phyloP scores from a whole-genome alignment of 2,888 invertebrate genomes.

The Cloeon dipterum region DNA sequence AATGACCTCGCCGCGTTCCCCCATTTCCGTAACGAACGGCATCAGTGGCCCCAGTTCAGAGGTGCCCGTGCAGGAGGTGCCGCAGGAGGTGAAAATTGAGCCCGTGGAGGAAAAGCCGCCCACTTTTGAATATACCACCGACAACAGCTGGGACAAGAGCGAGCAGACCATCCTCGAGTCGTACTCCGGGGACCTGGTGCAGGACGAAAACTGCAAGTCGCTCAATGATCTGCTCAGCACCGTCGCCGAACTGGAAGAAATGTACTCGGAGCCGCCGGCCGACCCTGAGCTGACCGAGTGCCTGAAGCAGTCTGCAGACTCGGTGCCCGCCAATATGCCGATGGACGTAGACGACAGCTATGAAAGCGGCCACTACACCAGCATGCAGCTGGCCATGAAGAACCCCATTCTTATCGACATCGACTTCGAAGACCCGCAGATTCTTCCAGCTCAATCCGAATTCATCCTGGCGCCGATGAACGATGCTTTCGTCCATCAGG shows the following conservation, averaged over 20 bases:
- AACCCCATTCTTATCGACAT: constrained; percentile 45
- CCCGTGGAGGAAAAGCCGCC: constrained; percentile 5
- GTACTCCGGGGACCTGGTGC: constrained; percentile 3
- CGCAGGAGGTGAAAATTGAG: not conserved
- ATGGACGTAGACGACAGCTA: constrained; percentile 34
- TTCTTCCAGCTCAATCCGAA: constrained; percentile 16
- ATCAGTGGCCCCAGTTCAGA: not conserved
- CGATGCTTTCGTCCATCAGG: too few relatives aligned
- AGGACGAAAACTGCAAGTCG: constrained; percentile 14
- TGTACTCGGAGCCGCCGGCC: constrained; percentile 48
- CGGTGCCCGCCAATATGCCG: constrained; percentile 12
- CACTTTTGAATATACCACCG: constrained; percentile 8
- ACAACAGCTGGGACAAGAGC: not conserved
- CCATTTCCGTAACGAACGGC: not conserved
- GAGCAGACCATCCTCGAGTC: not conserved
- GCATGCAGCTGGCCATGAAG: constrained; percentile 64
- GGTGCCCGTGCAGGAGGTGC: not conserved
- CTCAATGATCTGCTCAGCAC: constrained; percentile 49
- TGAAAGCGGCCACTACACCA: constrained; percentile 61
- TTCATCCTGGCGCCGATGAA: constrained; percentile 15
- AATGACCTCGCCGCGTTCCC: constrained; percentile 6
- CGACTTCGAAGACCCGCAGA: constrained; percentile 4
- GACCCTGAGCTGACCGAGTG: not conserved
- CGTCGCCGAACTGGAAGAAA: constrained; percentile 59
- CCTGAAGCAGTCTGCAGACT: not conserved